Conservation (phyloP, 2,888 invertebrate genomes). For the Lasioglossum morio region DNA sequence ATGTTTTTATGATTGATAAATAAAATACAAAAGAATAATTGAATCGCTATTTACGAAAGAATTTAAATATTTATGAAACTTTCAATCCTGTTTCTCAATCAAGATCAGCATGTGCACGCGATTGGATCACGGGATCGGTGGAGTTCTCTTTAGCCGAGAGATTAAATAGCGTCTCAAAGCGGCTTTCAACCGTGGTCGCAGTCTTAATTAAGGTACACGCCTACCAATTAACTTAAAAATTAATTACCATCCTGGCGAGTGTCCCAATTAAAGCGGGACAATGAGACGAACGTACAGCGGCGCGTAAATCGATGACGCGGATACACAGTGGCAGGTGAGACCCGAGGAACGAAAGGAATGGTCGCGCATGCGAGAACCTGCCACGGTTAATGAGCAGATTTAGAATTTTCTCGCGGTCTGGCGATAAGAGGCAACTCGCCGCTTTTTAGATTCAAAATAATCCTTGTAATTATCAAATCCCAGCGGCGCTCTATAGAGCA, state of each 20-base stretch:
- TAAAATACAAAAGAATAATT: not conserved
- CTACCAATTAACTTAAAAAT: slow-evolving; percentile 67
- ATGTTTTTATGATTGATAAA: not conserved
- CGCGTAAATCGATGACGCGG: slow-evolving; percentile 64
- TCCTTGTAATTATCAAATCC: slow-evolving; percentile 84
- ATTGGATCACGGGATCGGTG: slow-evolving; percentile 3
- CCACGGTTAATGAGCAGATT: slow-evolving; percentile 82
- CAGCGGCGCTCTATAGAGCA: slow-evolving; percentile 75
- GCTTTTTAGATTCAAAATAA: slow-evolving; percentile 81
- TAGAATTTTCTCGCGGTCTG: slow-evolving; percentile 83
- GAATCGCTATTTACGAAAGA: not conserved
- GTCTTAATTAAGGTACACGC: slow-evolving; percentile 48
- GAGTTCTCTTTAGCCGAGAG: slow-evolving; percentile 5
- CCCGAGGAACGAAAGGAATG: slow-evolving; percentile 47
- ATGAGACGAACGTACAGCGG: slow-evolving; percentile 57
- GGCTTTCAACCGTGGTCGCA: not conserved
- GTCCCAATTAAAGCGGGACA: slow-evolving; percentile 73
- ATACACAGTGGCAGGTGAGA: slow-evolving; percentile 25
- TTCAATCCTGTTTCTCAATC: not conserved
- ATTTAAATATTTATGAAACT: not conserved
- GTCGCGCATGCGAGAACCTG: slow-evolving; percentile 46
- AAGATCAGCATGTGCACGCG: not conserved
- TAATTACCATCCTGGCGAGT: slow-evolving; percentile 70
- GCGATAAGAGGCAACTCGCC: slow-evolving; percentile 77
- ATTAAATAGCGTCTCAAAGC: slow-evolving; percentile 28